These are phyloP conservation scores for Pangasius sanitwongsei DNA, from an alignment of 2,797 vertebrate genomes.

Conservation along the genomic window DNA sequence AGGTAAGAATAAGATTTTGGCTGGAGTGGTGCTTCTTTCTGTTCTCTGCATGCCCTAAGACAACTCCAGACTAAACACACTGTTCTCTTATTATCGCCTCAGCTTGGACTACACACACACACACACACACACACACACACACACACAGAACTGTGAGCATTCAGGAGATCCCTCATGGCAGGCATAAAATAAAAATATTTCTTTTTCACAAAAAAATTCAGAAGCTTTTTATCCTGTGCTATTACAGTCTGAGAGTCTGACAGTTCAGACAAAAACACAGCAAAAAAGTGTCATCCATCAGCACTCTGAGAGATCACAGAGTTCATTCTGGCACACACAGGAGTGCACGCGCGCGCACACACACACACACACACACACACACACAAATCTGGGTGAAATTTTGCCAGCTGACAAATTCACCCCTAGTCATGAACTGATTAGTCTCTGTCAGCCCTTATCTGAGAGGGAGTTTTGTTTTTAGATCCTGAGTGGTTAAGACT, in stretches of 20 bases:
- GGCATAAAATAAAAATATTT: neutral
- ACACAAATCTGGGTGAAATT: conserved; percentile 54
- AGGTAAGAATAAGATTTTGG: neutral
- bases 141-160: conserved; percentile 27
- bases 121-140: conserved; percentile 7
- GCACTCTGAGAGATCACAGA: conserved; percentile 47
- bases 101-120: conserved; percentile 34
- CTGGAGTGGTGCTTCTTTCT: neutral
- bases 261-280: conserved; percentile 28
- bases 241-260: conserved; percentile 20
- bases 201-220: neutral
- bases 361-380: conserved; percentile 4
- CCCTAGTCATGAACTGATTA: conserved; percentile 68
- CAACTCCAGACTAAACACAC: conserved; percentile 77
- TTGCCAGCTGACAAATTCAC: conserved; percentile 38
- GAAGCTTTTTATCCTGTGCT: conserved; percentile 25
- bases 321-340: conserved; percentile 35
- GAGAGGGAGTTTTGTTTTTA: conserved; percentile 69
- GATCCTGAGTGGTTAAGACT: conserved; percentile 67
- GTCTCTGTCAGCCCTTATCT: conserved; percentile 71
- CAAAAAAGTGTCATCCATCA: conserved; percentile 59
- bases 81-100: conserved; percentile 58
- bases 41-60: conserved; percentile 17
- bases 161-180: conserved; percentile 21
- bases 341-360: neutral